phyloP scores from a whole-genome alignment of 2,113 vertebrate genomes.

The Hemiscyllium ocellatum region DNA sequence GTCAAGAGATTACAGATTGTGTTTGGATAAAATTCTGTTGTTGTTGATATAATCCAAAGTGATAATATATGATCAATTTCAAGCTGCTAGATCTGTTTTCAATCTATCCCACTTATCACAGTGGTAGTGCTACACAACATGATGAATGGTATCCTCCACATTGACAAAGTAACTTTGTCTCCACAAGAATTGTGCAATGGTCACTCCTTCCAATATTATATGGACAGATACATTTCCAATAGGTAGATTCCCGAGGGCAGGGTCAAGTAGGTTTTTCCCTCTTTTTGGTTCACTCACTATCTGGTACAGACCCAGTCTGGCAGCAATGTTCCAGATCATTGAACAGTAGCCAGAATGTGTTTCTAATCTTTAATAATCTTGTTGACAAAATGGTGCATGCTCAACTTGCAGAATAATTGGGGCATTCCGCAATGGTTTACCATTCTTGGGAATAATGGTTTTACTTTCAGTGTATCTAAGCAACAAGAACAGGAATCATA shows the following conservation, averaged over 20 bases:
- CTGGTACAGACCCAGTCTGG: neutral
- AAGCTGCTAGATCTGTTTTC: neutral
- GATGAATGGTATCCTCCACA: neutral
- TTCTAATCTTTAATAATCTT: neutral
- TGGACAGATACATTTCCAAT: neutral
- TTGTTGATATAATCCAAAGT: neutral
- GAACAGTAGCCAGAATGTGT: neutral
- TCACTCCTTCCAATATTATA: neutral
- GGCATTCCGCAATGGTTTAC: neutral
- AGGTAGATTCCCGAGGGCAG: neutral
- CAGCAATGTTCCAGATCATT: neutral
- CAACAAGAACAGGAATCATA: neutral
- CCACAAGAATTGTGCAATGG: neutral
- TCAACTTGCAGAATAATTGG: neutral
- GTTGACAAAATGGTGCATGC: neutral
- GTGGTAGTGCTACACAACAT: neutral
- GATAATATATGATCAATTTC: neutral
- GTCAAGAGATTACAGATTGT: neutral
- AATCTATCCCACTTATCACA: neutral
- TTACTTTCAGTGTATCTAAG: neutral
- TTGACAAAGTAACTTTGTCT: neutral
- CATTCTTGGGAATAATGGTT: neutral
- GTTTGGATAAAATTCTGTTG: neutral
- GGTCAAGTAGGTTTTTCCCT: neutral
- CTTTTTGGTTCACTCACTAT: neutral